Conservation (phyloP, 2,113 vertebrate genomes). For the Megalops atlanticus region DNA sequence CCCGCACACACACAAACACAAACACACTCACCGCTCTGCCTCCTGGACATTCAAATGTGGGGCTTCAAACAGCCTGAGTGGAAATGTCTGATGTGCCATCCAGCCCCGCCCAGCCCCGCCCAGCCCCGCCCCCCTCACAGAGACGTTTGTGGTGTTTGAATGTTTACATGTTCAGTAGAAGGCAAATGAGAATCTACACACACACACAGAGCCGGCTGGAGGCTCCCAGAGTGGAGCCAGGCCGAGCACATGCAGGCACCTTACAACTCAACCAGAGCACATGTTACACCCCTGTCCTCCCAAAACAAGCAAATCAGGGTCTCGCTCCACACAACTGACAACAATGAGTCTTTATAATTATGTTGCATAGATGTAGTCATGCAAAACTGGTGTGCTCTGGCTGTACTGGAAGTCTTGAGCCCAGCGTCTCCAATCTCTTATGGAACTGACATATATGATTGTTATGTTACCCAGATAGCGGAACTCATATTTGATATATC, state of each 20-base stretch:
- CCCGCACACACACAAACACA: not conserved
- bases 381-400: not conserved
- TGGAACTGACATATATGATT: conserved; percentile 12
- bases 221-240: not conserved
- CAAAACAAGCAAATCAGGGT: not conserved
- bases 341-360: not conserved
- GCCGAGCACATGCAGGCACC: not conserved
- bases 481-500: not conserved
- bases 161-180: conserved; percentile 17
- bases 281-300: not conserved
- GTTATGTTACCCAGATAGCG: not conserved
- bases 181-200: not conserved
- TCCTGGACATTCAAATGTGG: not conserved
- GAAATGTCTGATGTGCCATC: not conserved
- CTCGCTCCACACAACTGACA: not conserved
- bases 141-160: not conserved
- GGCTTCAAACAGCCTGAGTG: not conserved
- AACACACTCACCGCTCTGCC: too few relatives aligned
- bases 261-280: not conserved
- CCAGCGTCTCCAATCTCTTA: not conserved
- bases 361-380: not conserved
- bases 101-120: not conserved
- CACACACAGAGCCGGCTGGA: not conserved
- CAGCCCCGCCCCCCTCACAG: not conserved
- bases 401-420: conserved; percentile 3